These are phyloP conservation scores for Nemopilema nomurai DNA, from an alignment of 30 jellyfish, hydroid and myxozoan genomes.

Conservation along the genomic window DNA sequence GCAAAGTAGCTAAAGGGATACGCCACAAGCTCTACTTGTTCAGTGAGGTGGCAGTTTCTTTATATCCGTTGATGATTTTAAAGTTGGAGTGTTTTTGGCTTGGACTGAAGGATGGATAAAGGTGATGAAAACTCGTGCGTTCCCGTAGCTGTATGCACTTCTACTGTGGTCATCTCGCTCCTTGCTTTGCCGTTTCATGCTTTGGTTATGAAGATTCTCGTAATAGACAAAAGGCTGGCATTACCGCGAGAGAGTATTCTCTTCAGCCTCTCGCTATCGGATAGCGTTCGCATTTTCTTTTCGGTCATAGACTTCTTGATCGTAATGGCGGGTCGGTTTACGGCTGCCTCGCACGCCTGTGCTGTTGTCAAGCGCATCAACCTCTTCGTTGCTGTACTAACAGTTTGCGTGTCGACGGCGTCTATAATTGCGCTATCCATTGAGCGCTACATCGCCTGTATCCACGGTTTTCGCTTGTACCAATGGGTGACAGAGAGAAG, in stretches of 20 bases:
- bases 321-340: too few relatives aligned
- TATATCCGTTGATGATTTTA: too few relatives aligned
- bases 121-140: not conserved
- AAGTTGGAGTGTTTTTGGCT: too few relatives aligned
- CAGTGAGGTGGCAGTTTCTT: too few relatives aligned
- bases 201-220: not conserved
- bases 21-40: too few relatives aligned
- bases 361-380: not conserved
- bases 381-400: not conserved
- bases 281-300: not conserved
- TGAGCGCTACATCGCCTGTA: slow-evolving; percentile 32
- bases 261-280: slow-evolving; percentile 15
- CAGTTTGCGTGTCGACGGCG: not conserved
- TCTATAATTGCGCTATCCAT: slow-evolving; percentile 4
- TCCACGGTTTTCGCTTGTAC: slow-evolving; percentile 2
- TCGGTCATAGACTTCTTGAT: not conserved
- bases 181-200: slow-evolving; percentile 11
- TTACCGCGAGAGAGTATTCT: slow-evolving; percentile 16
- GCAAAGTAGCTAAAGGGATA: too few relatives aligned
- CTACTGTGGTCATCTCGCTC: not conserved
- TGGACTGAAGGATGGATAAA: too few relatives aligned
- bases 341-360: not conserved
- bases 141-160: not conserved
- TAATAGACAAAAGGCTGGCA: not conserved
- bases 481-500: not conserved